Conservation (phyloP, 2,113 vertebrate species). For the Vimba vimba region DNA sequence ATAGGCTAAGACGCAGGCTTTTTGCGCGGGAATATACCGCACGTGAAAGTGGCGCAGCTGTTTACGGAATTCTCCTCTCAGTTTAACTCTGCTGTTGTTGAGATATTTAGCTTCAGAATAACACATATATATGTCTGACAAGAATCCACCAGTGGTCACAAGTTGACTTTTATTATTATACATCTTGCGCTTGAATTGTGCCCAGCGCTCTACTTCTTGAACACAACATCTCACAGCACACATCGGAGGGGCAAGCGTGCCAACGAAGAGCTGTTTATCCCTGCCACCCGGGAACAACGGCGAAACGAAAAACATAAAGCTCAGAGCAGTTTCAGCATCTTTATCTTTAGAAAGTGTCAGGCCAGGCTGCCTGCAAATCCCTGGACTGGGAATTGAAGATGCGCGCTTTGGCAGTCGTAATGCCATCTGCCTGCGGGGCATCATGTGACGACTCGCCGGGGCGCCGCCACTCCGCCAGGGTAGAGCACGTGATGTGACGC, state of each 20-base stretch:
- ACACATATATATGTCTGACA: not conserved
- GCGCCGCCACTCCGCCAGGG: slow-evolving; percentile 37
- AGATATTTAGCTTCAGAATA: not conserved
- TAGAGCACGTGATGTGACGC: slow-evolving; percentile 36
- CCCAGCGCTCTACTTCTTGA: not conserved
- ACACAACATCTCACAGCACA: not conserved
- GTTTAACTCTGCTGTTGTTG: not conserved
- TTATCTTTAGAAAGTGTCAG: slow-evolving; percentile 52
- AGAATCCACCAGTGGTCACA: slow-evolving; percentile 9
- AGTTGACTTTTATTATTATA: not conserved
- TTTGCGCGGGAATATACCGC: not conserved
- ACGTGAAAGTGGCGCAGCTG: not conserved
- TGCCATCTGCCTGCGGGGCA: slow-evolving; percentile 59
- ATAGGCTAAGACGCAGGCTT: not conserved
- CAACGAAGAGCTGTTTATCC: slow-evolving; percentile 10
- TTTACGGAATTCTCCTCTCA: not conserved
- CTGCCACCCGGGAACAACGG: slow-evolving; percentile 1
- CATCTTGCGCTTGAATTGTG: not conserved
- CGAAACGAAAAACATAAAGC: slow-evolving; percentile 13
- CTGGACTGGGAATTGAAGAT: slow-evolving; percentile 6
- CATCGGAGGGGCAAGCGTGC: slow-evolving; percentile 3
- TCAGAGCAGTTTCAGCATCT: slow-evolving; percentile 43
- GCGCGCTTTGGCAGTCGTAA: slow-evolving; percentile 30
- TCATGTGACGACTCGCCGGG: slow-evolving; percentile 45
- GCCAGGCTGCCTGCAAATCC: slow-evolving; percentile 38